Evolutionary conservation across 2,113 vertebrate species (phyloP).

Genomic region (Tachuris rubrigastra): DNA sequence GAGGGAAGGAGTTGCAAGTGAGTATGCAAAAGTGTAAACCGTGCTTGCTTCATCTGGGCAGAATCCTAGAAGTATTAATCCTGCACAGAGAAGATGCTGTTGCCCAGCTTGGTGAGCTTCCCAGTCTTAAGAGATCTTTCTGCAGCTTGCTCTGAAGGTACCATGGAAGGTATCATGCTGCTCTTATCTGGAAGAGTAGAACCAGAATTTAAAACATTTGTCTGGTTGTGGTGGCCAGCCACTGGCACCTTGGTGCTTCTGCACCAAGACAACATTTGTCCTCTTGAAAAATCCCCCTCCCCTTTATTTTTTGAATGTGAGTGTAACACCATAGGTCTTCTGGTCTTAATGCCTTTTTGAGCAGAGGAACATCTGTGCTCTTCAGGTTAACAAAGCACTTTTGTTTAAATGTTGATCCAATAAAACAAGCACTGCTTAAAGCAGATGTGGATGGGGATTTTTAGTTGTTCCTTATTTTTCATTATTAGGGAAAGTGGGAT

Average conservation of each 20-base stretch:
- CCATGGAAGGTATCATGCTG: not conserved
- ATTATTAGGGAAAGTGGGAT: constrained; percentile 26
- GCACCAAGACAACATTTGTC: not conserved
- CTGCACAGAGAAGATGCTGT: not conserved
- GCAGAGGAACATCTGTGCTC: not conserved
- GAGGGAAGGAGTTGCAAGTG: not conserved
- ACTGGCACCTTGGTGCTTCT: not conserved
- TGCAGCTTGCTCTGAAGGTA: not conserved
- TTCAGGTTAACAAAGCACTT: not conserved
- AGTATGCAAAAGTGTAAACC: not conserved
- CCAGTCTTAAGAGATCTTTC: not conserved
- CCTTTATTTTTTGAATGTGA: not conserved
- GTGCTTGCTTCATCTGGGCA: not conserved
- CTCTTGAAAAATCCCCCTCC: not conserved
- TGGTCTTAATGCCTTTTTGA: not conserved
- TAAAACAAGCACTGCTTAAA: not conserved
- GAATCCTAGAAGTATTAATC: not conserved
- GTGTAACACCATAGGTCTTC: not conserved
- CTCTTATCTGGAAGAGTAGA: not conserved
- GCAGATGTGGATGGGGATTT: not conserved
- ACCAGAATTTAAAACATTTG: not conserved
- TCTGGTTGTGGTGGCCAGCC: not conserved
- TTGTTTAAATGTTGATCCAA: constrained; percentile 11
- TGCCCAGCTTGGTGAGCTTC: not conserved
- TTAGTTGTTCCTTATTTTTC: not conserved